A percentile compares a stretch with the other conserved stretches of the same genome.
Conservation (phyloP, 2,113 vertebrate genomes). For the Pelecanoides urinatrix region DNA sequence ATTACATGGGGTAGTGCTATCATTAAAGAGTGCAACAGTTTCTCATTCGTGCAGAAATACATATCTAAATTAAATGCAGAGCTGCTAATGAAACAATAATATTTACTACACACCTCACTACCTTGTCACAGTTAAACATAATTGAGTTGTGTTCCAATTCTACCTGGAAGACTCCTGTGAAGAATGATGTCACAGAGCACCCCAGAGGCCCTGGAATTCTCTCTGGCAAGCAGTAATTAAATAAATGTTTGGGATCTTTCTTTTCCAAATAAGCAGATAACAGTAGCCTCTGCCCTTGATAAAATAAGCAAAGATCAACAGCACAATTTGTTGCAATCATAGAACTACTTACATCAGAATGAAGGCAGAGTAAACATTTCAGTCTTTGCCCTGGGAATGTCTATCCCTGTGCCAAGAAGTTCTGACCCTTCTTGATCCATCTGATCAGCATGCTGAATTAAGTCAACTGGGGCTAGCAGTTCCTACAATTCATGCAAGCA, state of each 20-base stretch:
- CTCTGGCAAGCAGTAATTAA: not conserved
- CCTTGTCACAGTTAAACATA: not conserved
- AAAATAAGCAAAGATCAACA: not conserved
- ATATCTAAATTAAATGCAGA: conserved; percentile 65
- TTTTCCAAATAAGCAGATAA: not conserved
- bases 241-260: not conserved
- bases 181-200: not conserved
- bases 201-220: not conserved
- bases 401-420: not conserved
- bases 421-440: not conserved
- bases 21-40: not conserved
- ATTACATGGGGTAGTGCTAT: not conserved
- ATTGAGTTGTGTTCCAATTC: conserved; percentile 3
- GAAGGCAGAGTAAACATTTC: not conserved
- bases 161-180: not conserved
- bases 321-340: not conserved
- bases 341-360: not conserved
- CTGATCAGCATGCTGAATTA: not conserved
- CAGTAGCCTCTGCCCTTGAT: not conserved
- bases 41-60: conserved; percentile 7
- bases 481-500: not conserved
- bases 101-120: conserved; percentile 39
- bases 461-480: not conserved
- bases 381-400: not conserved
- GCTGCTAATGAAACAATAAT: conserved; percentile 35